Base-by-base conservation (phyloP, 2,113 vertebrate species). In the Laticauda laticaudata region DNA sequence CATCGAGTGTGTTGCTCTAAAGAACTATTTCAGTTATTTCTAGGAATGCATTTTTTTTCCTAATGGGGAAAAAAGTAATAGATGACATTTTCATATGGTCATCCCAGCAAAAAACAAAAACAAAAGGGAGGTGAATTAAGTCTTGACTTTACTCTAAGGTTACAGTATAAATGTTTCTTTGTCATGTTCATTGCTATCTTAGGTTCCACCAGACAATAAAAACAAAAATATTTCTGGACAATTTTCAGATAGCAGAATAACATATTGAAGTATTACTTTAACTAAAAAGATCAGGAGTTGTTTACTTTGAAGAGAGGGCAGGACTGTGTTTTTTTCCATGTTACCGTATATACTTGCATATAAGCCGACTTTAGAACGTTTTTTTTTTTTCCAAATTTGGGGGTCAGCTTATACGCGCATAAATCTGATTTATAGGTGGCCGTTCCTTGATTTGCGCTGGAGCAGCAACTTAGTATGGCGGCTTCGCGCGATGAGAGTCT, bases 241-340 rank as follows among this genome's bases (percentile, higher is more conserved):
- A 26, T 90, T 20, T n/a, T 64, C 43, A 64, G 48, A 90, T 20
- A 54, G 53, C 53, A 54, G 14, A 57, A 51, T 9, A 51, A 51
- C 48, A 51, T 10, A 51, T 51, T 9, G 48, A 95, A 95, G 95
- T 96, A 95, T 97, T 95, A 95, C 95, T 96, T 95, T 95, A 97
- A 96, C 97, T 96, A 97, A 96, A 97, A 97, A 96, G 96, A 97
- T 96, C 95, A 95, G 95, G 95, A 97, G 97, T 96, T 96, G 91
- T 96, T 97, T 97, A 97, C 95, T 95, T 75, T 92, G 96, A 97
- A 97, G 97, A 96, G 96, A 97, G 97, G 97, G 96, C 96, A 97
- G 97, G 93, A 93, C 94, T 97, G 96, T 96, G 95, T 87, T 94
- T 96, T 93, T 48, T 92, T 87, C 51, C 96, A 95, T 93, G 94